Evolutionary conservation across 2,797 vertebrate genomes (phyloP).

Genomic region (Pyrrhura leucotis): DNA sequence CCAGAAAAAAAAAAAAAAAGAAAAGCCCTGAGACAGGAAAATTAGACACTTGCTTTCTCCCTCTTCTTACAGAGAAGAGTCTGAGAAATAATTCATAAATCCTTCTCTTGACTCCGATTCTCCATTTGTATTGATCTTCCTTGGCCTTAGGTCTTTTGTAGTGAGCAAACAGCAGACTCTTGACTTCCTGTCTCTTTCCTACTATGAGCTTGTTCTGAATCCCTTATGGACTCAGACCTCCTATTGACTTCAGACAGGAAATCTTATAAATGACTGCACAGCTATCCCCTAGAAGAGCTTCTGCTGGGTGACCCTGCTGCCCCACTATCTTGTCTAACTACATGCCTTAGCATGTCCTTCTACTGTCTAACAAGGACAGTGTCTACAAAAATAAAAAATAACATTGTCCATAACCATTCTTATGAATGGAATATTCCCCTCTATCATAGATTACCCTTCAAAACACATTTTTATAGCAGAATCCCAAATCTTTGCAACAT

Average conservation of each 20-base stretch:
- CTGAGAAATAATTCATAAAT: slow-evolving; percentile 49
- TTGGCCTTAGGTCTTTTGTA: neutral
- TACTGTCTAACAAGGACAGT: neutral
- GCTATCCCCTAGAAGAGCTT: neutral
- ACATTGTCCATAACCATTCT: neutral
- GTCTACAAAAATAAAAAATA: neutral
- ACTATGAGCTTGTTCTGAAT: neutral
- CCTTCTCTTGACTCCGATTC: neutral
- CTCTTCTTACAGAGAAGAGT: neutral
- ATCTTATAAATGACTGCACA: neutral
- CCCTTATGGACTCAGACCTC: neutral
- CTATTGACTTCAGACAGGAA: neutral
- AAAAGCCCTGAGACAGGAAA: neutral
- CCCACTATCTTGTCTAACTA: neutral
- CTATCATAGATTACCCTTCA: neutral
- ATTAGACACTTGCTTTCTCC: neutral
- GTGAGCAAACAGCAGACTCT: slow-evolving; percentile 18
- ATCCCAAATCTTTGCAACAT: neutral
- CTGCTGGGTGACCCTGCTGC: neutral
- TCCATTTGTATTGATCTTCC: slow-evolving; percentile 25
- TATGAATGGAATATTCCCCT: neutral
- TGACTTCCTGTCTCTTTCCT: neutral
- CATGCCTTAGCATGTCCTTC: neutral
- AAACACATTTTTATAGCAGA: neutral
- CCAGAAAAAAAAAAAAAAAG: neutral